Evolutionary conservation across 2,888 invertebrate genomes (phyloP), one percentile per base, ranked within the genome.

Genomic region (Caenorhabditis uteleia): DNA sequence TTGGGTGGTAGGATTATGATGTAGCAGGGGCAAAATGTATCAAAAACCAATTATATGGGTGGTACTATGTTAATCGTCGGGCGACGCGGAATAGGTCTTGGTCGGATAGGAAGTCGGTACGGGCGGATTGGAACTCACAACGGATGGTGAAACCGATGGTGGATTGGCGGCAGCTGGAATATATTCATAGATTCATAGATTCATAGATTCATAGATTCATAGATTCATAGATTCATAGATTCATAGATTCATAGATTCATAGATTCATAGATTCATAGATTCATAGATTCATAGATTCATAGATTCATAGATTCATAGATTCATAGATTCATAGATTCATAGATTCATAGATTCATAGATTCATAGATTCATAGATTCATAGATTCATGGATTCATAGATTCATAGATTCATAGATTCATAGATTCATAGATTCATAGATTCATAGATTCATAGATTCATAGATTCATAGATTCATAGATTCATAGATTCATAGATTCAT

Each of bases 101-200:
- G 40, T 79, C 79, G n/a, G 53, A 51, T 3, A 75, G 69, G 54
- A 77, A 79, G 8, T 72, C 61, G 20, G 55, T 50, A 12, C 79
- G 59, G 14, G 72, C 58, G 25, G 74, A 78, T 42, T 70, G 64
- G 68, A 79, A 79, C 39, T 79, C 79, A 44, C 79, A 79, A 3
- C 79, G 74, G 38, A 78, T 70, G 18, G 74, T 75, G 68, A 79
- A 79, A 3, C 64, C 58, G 25, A 64, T 54, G 2, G 48, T 46
- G 0, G 64, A 57, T n/a, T 53, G 18, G 40, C 64, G 64, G 26
- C 64, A 64, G 4, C 62, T 62, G 40, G 16, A 55, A 53, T 10
- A 21, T 26, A 16, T 14, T 25, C 38, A 7, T 29, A 40, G 18
- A 36, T 21, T 16, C 16, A 6, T 12, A 10, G n/a, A 10, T 36